Percentiles rank a stretch among this genome's conserved stretches.
Evolutionary conservation across 1,140 invertebrate species (phyloP).

Genomic region (Calycopis cecrops): DNA sequence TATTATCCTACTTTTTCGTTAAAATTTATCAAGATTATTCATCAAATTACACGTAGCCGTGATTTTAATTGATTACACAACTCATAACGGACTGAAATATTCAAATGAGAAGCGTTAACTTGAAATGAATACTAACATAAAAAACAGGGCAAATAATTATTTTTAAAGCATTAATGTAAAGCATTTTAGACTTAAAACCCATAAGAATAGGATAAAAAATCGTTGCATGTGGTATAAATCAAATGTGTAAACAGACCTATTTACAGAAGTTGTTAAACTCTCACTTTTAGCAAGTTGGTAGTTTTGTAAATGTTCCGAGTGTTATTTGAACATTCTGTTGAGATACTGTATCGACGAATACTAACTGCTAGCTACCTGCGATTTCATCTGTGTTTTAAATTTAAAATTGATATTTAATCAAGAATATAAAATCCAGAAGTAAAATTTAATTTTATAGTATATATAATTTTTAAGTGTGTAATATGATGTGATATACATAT

Average conservation of each 20-base stretch:
- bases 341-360: background rate
- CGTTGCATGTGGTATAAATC: background rate
- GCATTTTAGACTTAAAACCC: background rate
- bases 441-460: no score
- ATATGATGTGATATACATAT: no score
- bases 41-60: no score
- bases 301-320: slow-evolving; percentile 4
- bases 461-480: no score
- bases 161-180: background rate
- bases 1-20: no score
- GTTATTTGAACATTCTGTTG: slow-evolving; percentile 7
- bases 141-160: background rate
- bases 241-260: slow-evolving; percentile 17
- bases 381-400: no score
- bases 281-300: slow-evolving; percentile 8
- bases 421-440: no score
- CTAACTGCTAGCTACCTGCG: no score
- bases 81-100: background rate
- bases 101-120: background rate
- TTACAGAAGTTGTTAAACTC: slow-evolving; percentile 10
- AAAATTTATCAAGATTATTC: no score
- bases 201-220: slow-evolving; percentile 1
- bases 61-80: no score
- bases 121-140: background rate
- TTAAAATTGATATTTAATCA: no score